Conservation (phyloP, 2,797 vertebrate genomes). For the Lacerta agilis region DNA sequence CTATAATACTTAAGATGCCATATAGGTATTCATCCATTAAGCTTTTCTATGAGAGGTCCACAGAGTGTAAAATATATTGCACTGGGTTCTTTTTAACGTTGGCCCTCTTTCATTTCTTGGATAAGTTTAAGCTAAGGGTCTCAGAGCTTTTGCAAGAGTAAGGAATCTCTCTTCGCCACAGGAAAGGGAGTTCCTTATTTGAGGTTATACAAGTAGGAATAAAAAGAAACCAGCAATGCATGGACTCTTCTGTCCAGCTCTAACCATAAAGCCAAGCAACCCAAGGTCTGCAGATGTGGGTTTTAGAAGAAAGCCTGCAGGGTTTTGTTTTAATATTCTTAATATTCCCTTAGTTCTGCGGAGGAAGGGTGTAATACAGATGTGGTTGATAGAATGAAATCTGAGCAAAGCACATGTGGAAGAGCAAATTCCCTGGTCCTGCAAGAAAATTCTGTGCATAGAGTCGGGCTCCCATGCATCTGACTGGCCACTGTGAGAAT, state of each 20-base stretch:
- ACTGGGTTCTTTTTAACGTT: not conserved
- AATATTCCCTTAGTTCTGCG: not conserved
- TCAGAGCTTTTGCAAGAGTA: not conserved
- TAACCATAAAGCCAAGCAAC: not conserved
- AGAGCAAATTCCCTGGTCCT: not conserved
- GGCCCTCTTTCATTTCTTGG: not conserved
- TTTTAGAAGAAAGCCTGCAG: not conserved
- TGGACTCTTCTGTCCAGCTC: not conserved
- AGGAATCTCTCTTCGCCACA: not conserved
- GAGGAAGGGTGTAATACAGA: not conserved
- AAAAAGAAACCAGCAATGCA: not conserved
- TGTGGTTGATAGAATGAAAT: not conserved
- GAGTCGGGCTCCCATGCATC: too few species aligned
- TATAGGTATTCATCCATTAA: not conserved
- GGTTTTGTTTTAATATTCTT: not conserved
- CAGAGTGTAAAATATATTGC: not conserved
- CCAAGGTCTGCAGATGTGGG: not conserved
- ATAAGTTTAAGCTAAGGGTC: not conserved
- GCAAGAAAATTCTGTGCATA: not conserved
- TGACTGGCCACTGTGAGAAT: too few species aligned
- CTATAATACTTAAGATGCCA: conserved; percentile 1
- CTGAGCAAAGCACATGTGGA: not conserved
- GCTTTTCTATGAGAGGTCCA: conserved; percentile 1
- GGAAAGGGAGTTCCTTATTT: not conserved
- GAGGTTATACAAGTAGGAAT: not conserved